A percentile compares a stretch with the other conserved stretches of the same genome.
Evolutionary conservation across 2,113 vertebrate genomes (phyloP).

Genomic region (Lophochroa leadbeateri): DNA sequence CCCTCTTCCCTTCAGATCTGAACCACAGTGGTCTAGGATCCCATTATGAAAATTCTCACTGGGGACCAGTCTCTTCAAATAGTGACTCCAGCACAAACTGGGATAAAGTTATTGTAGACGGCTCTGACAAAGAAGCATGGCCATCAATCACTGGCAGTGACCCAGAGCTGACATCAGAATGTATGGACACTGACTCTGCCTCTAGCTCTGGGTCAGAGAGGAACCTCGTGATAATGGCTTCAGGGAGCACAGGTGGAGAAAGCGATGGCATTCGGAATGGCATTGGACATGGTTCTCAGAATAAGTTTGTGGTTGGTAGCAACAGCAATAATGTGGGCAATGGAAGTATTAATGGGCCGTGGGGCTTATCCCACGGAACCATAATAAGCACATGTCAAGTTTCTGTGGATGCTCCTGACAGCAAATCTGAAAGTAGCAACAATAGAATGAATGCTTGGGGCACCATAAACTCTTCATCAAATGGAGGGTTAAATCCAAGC

Average conservation of each 20-base stretch:
- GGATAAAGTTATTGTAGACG: constrained; percentile 91
- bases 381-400: constrained; percentile 88
- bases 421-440: constrained; percentile 84
- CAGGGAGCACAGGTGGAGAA: constrained; percentile 81
- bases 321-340: constrained; percentile 93
- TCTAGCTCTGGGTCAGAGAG: constrained; percentile 90
- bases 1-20: constrained; percentile 80
- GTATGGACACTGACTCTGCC: constrained; percentile 93
- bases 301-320: constrained; percentile 83
- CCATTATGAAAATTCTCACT: constrained; percentile 94
- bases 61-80: constrained; percentile 89
- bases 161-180: constrained; percentile 92
- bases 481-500: constrained; percentile 93
- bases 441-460: constrained; percentile 85
- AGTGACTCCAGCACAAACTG: constrained; percentile 91
- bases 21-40: constrained; percentile 90
- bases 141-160: constrained; percentile 86
- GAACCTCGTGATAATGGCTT: constrained; percentile 85
- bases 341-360: constrained; percentile 82
- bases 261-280: constrained; percentile 83
- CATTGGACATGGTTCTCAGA: constrained; percentile 82
- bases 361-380: constrained; percentile 80
- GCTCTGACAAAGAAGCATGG: constrained; percentile 87
- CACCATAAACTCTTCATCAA: constrained; percentile 85
- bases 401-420: constrained; percentile 81